Evolutionary conservation across 1,140 invertebrate genomes (phyloP).

Genomic region (Nilaparvata lugens): DNA sequence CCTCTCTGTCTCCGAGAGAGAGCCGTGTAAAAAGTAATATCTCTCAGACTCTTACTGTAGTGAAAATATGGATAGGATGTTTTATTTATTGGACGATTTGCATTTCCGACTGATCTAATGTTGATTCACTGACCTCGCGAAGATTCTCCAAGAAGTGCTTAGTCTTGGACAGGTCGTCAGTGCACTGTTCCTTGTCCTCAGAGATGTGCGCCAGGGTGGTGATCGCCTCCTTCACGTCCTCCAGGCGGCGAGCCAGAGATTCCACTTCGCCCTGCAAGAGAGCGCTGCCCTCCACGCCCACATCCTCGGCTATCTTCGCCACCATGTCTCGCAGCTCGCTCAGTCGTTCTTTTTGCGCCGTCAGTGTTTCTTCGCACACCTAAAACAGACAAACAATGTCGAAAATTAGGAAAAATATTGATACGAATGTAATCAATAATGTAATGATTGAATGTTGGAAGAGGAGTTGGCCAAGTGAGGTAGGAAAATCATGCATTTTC

Average conservation of each 20-base stretch:
- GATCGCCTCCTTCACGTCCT: slow-evolving; percentile 62
- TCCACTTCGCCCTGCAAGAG: slow-evolving; percentile 67
- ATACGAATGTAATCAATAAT: no score
- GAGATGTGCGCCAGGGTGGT: slow-evolving; percentile 63
- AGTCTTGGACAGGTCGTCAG: slow-evolving; percentile 22
- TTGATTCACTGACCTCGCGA: slow-evolving; percentile 23
- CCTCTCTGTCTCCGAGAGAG: no score
- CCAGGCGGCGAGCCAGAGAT: slow-evolving; percentile 60
- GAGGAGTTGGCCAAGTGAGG: no score
- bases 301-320: slow-evolving; percentile 61
- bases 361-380: slow-evolving; percentile 66
- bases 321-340: slow-evolving; percentile 63
- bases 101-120: no score
- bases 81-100: no score
- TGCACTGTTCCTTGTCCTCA: slow-evolving; percentile 45
- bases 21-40: no score
- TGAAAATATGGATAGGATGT: no score
- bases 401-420: no score
- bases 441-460: no score
- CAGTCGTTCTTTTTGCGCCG: slow-evolving; percentile 53
- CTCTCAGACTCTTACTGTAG: no score
- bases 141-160: slow-evolving; percentile 25
- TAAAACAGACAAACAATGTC: slow-evolving; percentile 30
- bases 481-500: no score
- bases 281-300: slow-evolving; percentile 55